Evolutionary conservation across 2,113 vertebrate species (phyloP), one percentile per base, ranked within the genome.

Genomic region (Geococcyx californianus): DNA sequence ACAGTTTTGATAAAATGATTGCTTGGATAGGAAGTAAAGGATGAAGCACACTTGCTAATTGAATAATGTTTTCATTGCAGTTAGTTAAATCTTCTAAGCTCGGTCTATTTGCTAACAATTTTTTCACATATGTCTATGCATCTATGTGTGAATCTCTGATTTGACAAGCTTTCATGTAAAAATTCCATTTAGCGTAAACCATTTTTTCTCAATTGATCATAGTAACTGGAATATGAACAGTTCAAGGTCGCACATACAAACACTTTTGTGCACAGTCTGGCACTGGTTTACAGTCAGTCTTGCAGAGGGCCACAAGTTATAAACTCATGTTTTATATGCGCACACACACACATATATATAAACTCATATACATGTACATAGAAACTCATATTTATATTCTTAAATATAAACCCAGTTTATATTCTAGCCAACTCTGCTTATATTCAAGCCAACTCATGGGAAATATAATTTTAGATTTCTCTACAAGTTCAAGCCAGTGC

Each of bases 61-160:
- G 69, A 19, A 6, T 64, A 3, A 28, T 56, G 8, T 15, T 51
- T 21, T 66, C 6, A 25, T 56, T 84, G 13, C 4, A 66, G 14
- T 51, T 56, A 68, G 8, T 55, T 69, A 70, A 67, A 55, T 45
- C 16, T 28, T 69, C 38, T 4, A 4, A 58, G 28, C 3, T 15
- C 58, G 3, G 10, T 62, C 4, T 11, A 13, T 63, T 84, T 70
- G 25, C 15, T 38, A 55, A 16, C 6, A 16, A 12, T 40, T 42
- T 42, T 63, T 42, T 54, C 52, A 9, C 12, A 9, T n/a, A 3
- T 12, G 2, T 29, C 1, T 7, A 2, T 28, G 23, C 7, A 52
- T 49, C 18, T 29, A 1, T 67, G 7, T 60, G 20, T 47, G 13
- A 6, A 49, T 18, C 19, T n/a, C 3, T 80, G 31, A 44, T 20